phyloP scores from a whole-genome alignment of 2,797 vertebrate species.

The Eurystomus glaucurus region DNA sequence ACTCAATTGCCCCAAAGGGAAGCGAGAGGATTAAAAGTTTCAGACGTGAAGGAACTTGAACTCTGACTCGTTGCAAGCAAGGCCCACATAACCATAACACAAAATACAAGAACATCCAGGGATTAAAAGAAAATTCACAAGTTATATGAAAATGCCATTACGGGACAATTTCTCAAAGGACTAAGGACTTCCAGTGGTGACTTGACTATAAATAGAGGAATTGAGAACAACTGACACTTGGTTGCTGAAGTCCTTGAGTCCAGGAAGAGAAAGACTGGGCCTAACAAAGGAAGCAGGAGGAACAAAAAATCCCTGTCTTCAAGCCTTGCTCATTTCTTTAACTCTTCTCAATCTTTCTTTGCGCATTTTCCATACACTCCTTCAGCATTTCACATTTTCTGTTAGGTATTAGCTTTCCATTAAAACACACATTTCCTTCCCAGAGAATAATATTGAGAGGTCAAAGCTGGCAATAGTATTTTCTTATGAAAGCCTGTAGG shows the following conservation, averaged over 20 bases:
- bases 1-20: neutral
- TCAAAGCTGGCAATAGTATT: neutral
- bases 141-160: neutral
- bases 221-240: neutral
- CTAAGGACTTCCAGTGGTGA: neutral
- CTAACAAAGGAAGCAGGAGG: neutral
- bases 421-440: neutral
- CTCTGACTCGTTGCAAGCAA: neutral
- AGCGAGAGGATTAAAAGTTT: neutral
- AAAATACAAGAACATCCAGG: neutral
- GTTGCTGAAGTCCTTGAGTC: neutral
- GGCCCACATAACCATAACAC: neutral
- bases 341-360: neutral
- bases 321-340: neutral
- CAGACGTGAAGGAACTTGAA: neutral
- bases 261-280: neutral
- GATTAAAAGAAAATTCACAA: slow-evolving; percentile 16
- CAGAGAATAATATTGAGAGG: neutral
- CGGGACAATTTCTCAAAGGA: neutral
- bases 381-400: neutral
- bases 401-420: neutral
- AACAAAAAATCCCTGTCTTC: neutral
- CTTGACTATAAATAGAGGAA: slow-evolving; percentile 5
- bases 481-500: slow-evolving; percentile 1
- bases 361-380: neutral